phyloP scores from a whole-genome alignment of 2,888 invertebrate species.

The Schizaphis graminum region DNA sequence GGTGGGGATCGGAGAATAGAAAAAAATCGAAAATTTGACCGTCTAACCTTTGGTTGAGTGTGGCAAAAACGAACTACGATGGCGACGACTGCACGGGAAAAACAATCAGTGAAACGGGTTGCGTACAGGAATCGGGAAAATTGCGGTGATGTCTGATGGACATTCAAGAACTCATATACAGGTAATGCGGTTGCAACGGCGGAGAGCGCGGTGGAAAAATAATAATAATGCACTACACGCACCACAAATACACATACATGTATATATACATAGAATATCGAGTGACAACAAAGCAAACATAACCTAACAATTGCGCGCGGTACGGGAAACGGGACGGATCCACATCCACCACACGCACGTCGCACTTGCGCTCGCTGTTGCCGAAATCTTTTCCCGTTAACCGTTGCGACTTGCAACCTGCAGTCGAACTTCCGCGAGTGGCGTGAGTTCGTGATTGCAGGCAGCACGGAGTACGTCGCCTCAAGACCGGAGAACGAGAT shows the following conservation, averaged over 20 bases:
- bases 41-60: constrained; percentile 43
- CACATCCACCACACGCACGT: not conserved
- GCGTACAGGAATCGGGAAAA: constrained; percentile 8
- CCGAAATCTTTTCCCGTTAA: not conserved
- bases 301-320: constrained; percentile 57
- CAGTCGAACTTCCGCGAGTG: not conserved
- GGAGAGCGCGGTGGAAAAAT: constrained; percentile 27
- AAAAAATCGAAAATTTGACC: not conserved
- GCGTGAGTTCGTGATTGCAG: not conserved
- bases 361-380: not conserved
- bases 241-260: not conserved
- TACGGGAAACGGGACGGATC: not conserved
- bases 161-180: constrained; percentile 37
- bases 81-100: not conserved
- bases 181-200: not conserved
- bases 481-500: not conserved
- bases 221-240: constrained; percentile 46
- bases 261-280: constrained; percentile 38
- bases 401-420: no score
- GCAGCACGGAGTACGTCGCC: not conserved
- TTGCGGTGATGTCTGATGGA: not conserved
- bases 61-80: not conserved
- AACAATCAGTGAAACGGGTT: not conserved
- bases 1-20: not conserved
- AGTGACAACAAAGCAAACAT: constrained; percentile 66